Conservation (phyloP, 2,888 invertebrate species). For the Lepidocyrtinus sp. region DNA sequence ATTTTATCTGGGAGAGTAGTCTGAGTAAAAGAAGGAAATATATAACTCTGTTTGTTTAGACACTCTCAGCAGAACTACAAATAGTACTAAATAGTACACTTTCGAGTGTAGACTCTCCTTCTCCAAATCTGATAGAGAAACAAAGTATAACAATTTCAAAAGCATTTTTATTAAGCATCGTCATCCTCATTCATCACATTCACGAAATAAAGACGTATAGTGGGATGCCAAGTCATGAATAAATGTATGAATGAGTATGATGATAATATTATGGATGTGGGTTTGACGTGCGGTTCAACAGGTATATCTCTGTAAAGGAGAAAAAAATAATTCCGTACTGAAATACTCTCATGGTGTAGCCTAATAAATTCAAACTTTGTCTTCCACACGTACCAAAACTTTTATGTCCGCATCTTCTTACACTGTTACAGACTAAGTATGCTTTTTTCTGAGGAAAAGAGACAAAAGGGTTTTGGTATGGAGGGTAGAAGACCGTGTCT, state of each 20-base stretch:
- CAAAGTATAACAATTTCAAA: not conserved
- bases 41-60: too few species aligned
- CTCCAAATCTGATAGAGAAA: slow-evolving; percentile 3
- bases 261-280: slow-evolving; percentile 53
- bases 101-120: not conserved
- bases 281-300: slow-evolving; percentile 48
- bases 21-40: slow-evolving; percentile 24
- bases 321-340: slow-evolving; percentile 24
- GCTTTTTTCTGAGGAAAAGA: not conserved
- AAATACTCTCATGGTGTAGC: slow-evolving; percentile 7
- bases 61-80: too few species aligned
- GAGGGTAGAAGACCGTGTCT: slow-evolving; percentile 55
- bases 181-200: slow-evolving; percentile 12
- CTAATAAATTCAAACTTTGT: slow-evolving; percentile 32
- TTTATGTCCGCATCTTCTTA: not conserved
- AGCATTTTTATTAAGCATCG: not conserved
- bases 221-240: slow-evolving; percentile 36
- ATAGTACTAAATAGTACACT: not conserved
- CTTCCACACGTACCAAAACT: not conserved
- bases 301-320: slow-evolving; percentile 32
- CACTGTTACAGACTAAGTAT: not conserved
- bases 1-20: slow-evolving; percentile 30
- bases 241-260: slow-evolving; percentile 44
- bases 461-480: slow-evolving; percentile 33
- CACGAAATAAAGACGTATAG: slow-evolving; percentile 8